Evolutionary conservation across 2,888 invertebrate species (phyloP), one percentile per base, ranked within the genome.

Genomic region (Leptinotarsa tumamoca): DNA sequence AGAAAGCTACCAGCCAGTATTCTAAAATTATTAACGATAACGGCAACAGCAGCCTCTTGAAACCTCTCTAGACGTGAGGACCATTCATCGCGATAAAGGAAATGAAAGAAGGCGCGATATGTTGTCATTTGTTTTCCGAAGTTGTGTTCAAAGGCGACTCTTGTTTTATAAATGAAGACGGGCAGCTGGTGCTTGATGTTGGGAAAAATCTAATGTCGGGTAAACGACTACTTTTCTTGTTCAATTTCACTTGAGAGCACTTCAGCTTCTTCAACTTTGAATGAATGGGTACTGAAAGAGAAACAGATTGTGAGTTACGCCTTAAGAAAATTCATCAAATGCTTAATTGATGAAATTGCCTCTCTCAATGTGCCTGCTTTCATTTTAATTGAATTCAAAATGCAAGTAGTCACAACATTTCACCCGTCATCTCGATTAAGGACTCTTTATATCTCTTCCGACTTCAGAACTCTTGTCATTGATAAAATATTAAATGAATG

Each of bases 11-110:
- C 43, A 52, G 3, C 52, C 4, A 52, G n/a, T 43, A 63, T 27
- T n/a, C 2, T 13, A n/a, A 33, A 63, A 63, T 63, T 63, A 43
- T 13, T 43, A 27, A 18, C 43, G 14, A 43, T 63, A 63, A 63
- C 4, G 43, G 7, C 33, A 33, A 27, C 43, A 63, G 17, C 63
- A 43, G 63, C 33, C 63, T 63, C 63, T 63, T 63, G 33, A 63
- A 43, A 18, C 49, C 70, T 49, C 58, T 70, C 50, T 56, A 61
- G 58, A 61, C 70, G 50, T 58, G 18, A 70, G 70, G 15, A 23
- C 70, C 23, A 70, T 70, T 70, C 70, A 70, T 58, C 49, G 23
- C 70, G 70, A 70, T 70, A 18, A 70, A 70, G 70, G 70, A 70
- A 70, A 61, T 58, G 70, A 70, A 70, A 58, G 49, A 49, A 49